Evolutionary conservation across 2,888 invertebrate genomes (phyloP), one percentile per base, ranked within the genome.

Genomic region (Eulithis prunata): DNA sequence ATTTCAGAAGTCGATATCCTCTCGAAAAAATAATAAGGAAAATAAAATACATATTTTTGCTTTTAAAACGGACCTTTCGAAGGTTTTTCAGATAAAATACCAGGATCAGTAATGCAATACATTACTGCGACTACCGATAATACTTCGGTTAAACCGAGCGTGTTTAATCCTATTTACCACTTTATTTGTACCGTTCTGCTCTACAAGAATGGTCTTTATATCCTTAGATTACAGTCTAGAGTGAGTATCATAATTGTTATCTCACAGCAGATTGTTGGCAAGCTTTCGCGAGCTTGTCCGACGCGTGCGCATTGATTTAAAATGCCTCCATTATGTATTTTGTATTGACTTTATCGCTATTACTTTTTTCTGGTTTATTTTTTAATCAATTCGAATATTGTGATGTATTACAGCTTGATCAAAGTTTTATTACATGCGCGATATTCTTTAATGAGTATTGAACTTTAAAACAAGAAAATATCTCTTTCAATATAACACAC

Each of bases 231-330:
- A 43, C 3, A 36, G 52, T 28, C 11, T 28, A 58, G 2, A 12
- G 52, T 36, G 10, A 47, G 41, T 53, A 63, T 21, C 21, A 21
- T 60, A 53, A 41, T 57, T 32, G 46, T 32, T 11, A 52, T 54
- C 68, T 70, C 57, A 62, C 43, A 62, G 57, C 51, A 53, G 13
- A 52, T 65, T 57, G 59, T 68, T 62, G 63, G 61, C 49, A 63
- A 68, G 67, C 67, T 71, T 69, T 62, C 62, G 56, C 62, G 64
- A 64, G 62, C 52, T 45, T 60, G 71, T 63, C 54, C 51, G 62
- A 62, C 70, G 65, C 72, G 57, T 67, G 62, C 43, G 36, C 57
- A 68, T 54, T 70, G 68, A 72, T 71, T 72, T 72, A 72, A 72
- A 64, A 69, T 61, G 54, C 60, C 55, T 58, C 65, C 64, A 66